phyloP scores from a whole-genome alignment of 2,888 invertebrate genomes.

The Arrhopalites spinosus region DNA sequence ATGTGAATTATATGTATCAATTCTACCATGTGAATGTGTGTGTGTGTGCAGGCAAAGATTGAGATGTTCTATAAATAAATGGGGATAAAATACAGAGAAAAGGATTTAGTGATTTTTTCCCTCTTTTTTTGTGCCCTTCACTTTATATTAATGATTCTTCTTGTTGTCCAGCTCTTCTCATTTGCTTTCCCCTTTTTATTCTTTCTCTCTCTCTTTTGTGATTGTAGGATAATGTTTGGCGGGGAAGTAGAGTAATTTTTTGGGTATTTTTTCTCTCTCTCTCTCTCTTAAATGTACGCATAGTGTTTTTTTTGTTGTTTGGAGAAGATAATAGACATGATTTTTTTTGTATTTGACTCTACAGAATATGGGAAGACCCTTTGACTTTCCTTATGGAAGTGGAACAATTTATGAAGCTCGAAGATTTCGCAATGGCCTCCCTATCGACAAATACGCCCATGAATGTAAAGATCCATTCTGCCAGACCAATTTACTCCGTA shows the following conservation, averaged over 20 bases:
- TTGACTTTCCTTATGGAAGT: conserved; percentile 43
- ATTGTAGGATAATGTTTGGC: neutral
- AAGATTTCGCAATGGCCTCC: conserved; percentile 35
- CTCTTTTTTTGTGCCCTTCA: neutral
- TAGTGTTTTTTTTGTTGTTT: no score
- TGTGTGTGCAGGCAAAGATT: neutral
- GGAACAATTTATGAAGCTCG: conserved; percentile 36
- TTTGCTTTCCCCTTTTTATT: neutral
- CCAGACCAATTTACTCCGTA: conserved; percentile 46
- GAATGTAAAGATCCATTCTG: conserved; percentile 49
- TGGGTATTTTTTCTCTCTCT: no score
- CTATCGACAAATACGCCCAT: conserved; percentile 38
- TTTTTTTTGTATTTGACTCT: conserved; percentile 5
- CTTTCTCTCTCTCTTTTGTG: neutral
- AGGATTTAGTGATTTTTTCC: neutral
- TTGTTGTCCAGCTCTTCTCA: neutral
- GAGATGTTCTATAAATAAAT: neutral
- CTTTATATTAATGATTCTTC: neutral
- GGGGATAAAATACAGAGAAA: neutral
- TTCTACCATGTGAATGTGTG: no score
- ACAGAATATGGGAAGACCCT: conserved; percentile 51
- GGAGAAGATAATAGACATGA: neutral
- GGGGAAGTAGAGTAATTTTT: no score
- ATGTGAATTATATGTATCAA: no score
- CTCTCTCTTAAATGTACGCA: no score